Conservation (phyloP, 1,140 invertebrate genomes). For the Drosophila tristis region DNA sequence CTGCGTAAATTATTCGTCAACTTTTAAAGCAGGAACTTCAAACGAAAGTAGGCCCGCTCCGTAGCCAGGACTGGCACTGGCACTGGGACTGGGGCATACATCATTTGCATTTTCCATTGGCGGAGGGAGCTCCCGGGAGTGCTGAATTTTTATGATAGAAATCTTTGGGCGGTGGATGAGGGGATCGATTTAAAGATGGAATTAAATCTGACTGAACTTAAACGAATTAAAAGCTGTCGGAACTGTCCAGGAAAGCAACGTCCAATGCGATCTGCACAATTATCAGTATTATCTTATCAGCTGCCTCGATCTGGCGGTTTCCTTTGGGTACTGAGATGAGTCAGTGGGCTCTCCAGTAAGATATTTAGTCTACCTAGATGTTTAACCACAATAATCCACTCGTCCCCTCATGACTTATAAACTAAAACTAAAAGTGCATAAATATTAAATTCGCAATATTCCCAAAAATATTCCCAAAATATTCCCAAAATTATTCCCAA, state of each 20-base stretch:
- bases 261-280: neutral
- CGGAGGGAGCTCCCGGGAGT: neutral
- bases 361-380: no score
- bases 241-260: slow-evolving; percentile 7
- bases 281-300: no score
- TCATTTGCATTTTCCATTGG: slow-evolving; percentile 50
- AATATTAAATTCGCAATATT: neutral
- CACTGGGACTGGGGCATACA: slow-evolving; percentile 44
- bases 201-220: slow-evolving; percentile 9
- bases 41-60: slow-evolving; percentile 48
- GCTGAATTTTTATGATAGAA: slow-evolving; percentile 34
- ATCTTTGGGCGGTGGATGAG: slow-evolving; percentile 13
- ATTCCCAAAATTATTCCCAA: neutral
- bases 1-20: slow-evolving; percentile 74
- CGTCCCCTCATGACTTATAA: no score
- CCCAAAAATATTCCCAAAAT: no score
- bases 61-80: slow-evolving; percentile 24
- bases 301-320: no score
- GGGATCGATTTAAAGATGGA: slow-evolving; percentile 15
- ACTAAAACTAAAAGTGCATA: no score
- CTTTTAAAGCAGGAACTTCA: slow-evolving; percentile 75
- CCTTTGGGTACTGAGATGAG: no score
- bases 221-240: slow-evolving; percentile 27
- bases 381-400: no score
- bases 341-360: no score